A percentile compares a stretch with the other conserved stretches of the same genome.
These are phyloP conservation scores for Paguma larvata DNA, from an alignment of 2,797 vertebrate genomes.

Conservation along the genomic window DNA sequence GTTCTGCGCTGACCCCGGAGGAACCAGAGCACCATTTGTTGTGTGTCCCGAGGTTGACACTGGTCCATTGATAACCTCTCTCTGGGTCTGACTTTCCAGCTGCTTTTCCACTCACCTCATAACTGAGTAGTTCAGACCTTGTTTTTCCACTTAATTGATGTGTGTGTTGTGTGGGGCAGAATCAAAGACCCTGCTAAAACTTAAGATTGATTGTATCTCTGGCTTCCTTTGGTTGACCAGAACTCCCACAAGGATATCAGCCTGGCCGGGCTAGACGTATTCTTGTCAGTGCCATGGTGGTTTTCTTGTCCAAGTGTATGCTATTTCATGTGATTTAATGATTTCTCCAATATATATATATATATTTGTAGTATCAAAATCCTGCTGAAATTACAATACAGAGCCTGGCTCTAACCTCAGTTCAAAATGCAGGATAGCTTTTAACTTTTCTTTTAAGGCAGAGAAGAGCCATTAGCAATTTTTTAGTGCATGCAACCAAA, in stretches of 20 bases:
- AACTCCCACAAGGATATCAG: conserved; percentile 54
- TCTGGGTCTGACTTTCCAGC: conserved; percentile 68
- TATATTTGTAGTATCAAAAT: background rate
- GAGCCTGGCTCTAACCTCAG: background rate
- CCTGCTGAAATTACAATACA: background rate
- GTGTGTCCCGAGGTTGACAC: conserved; percentile 71
- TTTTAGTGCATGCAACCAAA: background rate
- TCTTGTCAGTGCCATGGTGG: background rate
- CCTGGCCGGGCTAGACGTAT: background rate
- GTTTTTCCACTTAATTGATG: conserved; percentile 77
- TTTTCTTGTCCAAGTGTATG: conserved; percentile 44
- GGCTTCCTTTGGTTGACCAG: conserved; percentile 53
- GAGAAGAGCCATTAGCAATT: background rate
- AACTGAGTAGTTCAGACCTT: conserved; percentile 49
- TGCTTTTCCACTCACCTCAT: conserved; percentile 67
- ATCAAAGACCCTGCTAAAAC: conserved; percentile 72
- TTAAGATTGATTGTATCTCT: conserved; percentile 69
- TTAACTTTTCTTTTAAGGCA: conserved; percentile 40
- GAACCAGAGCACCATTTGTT: conserved; percentile 28
- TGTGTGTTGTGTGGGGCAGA: conserved; percentile 47
- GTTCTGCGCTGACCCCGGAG: conserved; percentile 27
- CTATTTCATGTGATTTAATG: background rate
- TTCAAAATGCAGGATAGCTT: background rate
- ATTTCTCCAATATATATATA: background rate
- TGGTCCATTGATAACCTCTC: conserved; percentile 78